Conservation (phyloP, 2,888 invertebrate species). For the Sipunculus nudus region DNA sequence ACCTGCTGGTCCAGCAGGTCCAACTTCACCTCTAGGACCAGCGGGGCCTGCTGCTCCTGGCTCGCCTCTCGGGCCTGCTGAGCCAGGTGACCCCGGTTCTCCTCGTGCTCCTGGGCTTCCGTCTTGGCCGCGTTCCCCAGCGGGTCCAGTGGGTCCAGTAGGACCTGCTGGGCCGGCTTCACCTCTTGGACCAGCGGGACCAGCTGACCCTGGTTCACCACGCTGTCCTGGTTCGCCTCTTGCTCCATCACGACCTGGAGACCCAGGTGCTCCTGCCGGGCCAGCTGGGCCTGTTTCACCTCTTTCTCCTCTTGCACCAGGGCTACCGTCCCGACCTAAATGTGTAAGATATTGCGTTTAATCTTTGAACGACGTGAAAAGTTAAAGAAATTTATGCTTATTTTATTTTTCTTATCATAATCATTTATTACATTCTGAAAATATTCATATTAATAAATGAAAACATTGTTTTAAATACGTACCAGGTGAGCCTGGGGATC, state of each 20-base stretch:
- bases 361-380: too few species aligned
- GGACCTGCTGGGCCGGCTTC: not conserved
- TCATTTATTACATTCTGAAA: not conserved
- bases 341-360: too few species aligned
- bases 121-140: slow-evolving; percentile 8
- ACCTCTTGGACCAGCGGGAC: too few species aligned
- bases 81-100: slow-evolving; percentile 22
- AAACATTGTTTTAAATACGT: not conserved
- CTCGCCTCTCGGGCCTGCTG: slow-evolving; percentile 17
- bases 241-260: not conserved
- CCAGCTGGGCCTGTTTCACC: too few species aligned
- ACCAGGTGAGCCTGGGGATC: slow-evolving; percentile 8
- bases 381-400: too few species aligned
- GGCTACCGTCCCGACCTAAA: too few species aligned
- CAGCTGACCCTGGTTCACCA: too few species aligned
- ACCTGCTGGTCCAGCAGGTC: slow-evolving; percentile 24
- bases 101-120: slow-evolving; percentile 20
- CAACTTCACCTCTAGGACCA: slow-evolving; percentile 8
- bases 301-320: too few species aligned
- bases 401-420: not conserved
- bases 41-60: slow-evolving; percentile 18
- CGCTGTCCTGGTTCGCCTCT: too few species aligned
- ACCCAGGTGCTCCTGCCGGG: not conserved
- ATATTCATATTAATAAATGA: not conserved
- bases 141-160: not conserved